Evolutionary conservation across 2,888 invertebrate genomes (phyloP).

Genomic region (Eupsilia transversa): DNA sequence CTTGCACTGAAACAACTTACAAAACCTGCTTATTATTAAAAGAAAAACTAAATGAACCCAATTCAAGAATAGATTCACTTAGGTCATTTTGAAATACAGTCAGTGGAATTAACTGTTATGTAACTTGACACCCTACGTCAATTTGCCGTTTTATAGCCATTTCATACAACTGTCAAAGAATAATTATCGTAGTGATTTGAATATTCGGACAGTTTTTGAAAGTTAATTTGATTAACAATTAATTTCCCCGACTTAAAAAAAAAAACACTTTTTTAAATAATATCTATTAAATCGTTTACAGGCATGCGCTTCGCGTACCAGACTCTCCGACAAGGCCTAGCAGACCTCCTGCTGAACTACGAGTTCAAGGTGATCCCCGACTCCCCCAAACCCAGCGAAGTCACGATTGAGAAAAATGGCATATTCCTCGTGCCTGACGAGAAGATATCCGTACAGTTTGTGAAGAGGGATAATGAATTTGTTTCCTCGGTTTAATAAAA

Average conservation of each 20-base stretch:
- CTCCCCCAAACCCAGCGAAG: constrained; percentile 58
- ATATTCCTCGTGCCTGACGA: constrained; percentile 68
- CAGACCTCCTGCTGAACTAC: constrained; percentile 66
- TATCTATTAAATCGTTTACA: too few species aligned
- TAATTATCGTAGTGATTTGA: neutral
- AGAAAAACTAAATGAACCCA: neutral
- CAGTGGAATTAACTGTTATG: too few species aligned
- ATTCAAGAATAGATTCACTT: neutral
- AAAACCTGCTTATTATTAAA: neutral
- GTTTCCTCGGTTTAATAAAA: constrained; percentile 14
- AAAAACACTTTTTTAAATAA: too few species aligned
- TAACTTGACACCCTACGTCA: too few species aligned
- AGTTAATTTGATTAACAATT: neutral
- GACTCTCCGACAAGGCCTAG: constrained; percentile 66
- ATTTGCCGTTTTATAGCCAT: neutral
- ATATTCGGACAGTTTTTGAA: neutral
- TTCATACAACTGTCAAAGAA: neutral
- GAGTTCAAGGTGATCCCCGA: constrained; percentile 56
- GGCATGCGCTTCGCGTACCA: constrained; percentile 73
- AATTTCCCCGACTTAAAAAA: neutral
- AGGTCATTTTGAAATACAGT: too few species aligned
- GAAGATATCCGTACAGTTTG: constrained; percentile 60
- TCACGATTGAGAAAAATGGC: constrained; percentile 63
- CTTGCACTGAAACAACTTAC: neutral
- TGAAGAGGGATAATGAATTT: constrained; percentile 52